Evolutionary conservation across 2,888 invertebrate species (phyloP).

Genomic region (Euspilapteryx auroguttella): DNA sequence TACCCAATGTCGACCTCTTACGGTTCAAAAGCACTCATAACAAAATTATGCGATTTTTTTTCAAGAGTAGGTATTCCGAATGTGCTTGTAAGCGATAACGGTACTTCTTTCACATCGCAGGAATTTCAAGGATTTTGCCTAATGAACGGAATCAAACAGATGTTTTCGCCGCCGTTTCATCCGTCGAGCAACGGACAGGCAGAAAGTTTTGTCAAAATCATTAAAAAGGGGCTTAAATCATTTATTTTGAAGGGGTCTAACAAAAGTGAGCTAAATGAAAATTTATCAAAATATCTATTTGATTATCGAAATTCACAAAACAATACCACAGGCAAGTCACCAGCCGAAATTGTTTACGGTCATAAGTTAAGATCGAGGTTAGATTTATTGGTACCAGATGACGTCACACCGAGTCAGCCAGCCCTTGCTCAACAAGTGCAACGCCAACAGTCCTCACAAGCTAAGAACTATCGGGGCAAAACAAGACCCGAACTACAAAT

Average conservation of each 20-base stretch:
- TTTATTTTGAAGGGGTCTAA: slow-evolving; percentile 4
- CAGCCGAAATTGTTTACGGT: slow-evolving; percentile 9
- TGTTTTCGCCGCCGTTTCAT: slow-evolving; percentile 11
- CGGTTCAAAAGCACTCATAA: slow-evolving; percentile 9
- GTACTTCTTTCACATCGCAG: slow-evolving; percentile 9
- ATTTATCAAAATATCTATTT: slow-evolving; percentile 10
- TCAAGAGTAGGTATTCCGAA: slow-evolving; percentile 11
- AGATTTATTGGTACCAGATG: slow-evolving; percentile 7
- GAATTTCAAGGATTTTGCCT: slow-evolving; percentile 11
- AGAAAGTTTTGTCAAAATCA: slow-evolving; percentile 12
- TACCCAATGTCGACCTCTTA: slow-evolving; percentile 4
- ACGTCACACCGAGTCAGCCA: slow-evolving; percentile 5
- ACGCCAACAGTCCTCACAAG: slow-evolving; percentile 9
- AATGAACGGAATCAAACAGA: slow-evolving; percentile 10
- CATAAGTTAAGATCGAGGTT: slow-evolving; percentile 8
- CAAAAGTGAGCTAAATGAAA: slow-evolving; percentile 3
- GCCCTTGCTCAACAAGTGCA: slow-evolving; percentile 4
- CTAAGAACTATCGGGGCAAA: slow-evolving; percentile 5
- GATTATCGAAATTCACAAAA: slow-evolving; percentile 11
- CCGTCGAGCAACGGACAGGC: slow-evolving; percentile 13
- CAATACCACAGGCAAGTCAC: slow-evolving; percentile 7
- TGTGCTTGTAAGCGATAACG: slow-evolving; percentile 12
- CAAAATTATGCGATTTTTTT: slow-evolving; percentile 11
- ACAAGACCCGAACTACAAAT: slow-evolving; percentile 1
- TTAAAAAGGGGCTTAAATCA: slow-evolving; percentile 12